Evolutionary conservation across 2,797 vertebrate species (phyloP), one percentile per base, ranked within the genome.

Genomic region (Buphagus erythrorhynchus): DNA sequence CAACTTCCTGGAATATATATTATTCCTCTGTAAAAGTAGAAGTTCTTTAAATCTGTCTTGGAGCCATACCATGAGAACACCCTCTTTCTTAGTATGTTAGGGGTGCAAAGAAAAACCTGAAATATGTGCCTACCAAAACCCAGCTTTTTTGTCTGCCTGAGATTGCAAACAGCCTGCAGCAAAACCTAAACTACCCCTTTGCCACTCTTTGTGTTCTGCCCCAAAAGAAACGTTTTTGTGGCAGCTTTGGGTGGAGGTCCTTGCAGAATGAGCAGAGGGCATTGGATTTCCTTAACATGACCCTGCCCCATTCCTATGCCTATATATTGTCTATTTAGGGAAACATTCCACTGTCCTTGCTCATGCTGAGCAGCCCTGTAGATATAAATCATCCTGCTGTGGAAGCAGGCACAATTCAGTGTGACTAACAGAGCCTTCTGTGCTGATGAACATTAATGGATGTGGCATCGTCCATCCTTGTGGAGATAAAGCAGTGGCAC

Each of bases 271-370:
- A 92, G 62, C 51, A 67, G 82, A 81, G 73, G 85, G 92, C 92
- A 90, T 95, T 1, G 4, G 59, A 93, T 96, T 96, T 95, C 95
- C 85, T 95, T 67, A 95, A 61, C 55, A 66, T 52, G 87, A 90
- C 88, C 93, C 91, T 91, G 67, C 75, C 81, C 78, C 86, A 92
- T 96, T 95, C 96, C 91, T 91, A 1, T 78, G 91, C 93, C 78
- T 95, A 96, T 96, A 93, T 88, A 94, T 96, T 96, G 88, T 96
- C 95, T 95, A 96, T 96, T 95, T 95, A 96, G 93, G 94, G 96
- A 96, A 96, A 94, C 96, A 96, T 96, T 96, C 95, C 94, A 46
- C 93, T 91, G 91, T 93, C 93, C 95, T 97, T 95, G 95, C 93
- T 96, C 94, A 95, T 54, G 87, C 90, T 82, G 93, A 96, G 89